Evolutionary conservation across 2,888 invertebrate species (phyloP), one percentile per base, ranked within the genome.

Genomic region (Caenorhabditis sulstoni): DNA sequence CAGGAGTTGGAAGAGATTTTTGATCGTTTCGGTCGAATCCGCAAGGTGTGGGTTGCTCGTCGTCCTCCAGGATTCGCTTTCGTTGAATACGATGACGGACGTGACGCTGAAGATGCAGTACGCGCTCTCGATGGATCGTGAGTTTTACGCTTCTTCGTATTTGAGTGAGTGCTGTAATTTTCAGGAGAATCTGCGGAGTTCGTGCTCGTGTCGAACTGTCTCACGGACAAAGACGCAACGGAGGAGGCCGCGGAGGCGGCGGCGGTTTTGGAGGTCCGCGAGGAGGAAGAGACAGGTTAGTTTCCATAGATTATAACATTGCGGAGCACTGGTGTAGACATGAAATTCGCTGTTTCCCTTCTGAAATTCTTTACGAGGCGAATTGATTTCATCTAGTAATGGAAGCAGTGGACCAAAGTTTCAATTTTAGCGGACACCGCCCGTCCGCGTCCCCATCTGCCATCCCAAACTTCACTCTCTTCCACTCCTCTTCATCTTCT

Each of bases 21-120:
- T 91, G 93, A 94, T 73, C 95, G 95, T 91, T 96, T 95, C 91
- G 96, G 96, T 9, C 94, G 94, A 49, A 93, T 96, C 82, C 93
- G 95, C 87, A 96, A 95, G 91, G 95, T 96, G 57, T 96, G 96
- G 96, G 95, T 96, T 62, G 96, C 96, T 0, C 92, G 96, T 88
- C 95, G 96, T 90, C 96, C 96, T 47, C 95, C 96, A 7, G 96
- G 92, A 0, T 92, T 91, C 88, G 91, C 91, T 20, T 92, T 92
- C 85, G 90, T 91, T 8, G 91, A 91, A 78, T 92, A 90, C 87
- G 91, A 91, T 79, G 95, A 96, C 89, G 93, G 94, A 16, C 92
- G 95, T 79, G 96, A 96, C 88, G 91, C 91, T 23, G 91, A 91
- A 78, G 91, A 91, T 86, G 91, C 92, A 8, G 91, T 91, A 1